These are phyloP conservation scores for Oreortyx pictus DNA, from an alignment of 2,797 vertebrate genomes.

Conservation along the genomic window DNA sequence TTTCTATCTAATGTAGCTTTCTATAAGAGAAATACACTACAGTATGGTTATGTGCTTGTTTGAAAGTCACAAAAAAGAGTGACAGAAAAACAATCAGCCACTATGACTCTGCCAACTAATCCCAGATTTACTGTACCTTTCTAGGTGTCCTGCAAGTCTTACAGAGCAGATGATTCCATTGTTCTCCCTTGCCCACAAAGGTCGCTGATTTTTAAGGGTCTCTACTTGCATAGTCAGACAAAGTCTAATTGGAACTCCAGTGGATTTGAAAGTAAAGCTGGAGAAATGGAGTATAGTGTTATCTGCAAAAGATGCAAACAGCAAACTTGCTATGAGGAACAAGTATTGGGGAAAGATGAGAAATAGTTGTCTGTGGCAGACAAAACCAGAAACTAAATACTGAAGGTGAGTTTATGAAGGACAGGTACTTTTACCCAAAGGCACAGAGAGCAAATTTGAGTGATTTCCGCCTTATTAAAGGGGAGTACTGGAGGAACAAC, in stretches of 20 bases:
- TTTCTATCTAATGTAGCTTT: background rate
- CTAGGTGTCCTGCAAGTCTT: background rate
- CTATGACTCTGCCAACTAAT: background rate
- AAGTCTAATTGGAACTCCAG: background rate
- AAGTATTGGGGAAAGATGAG: background rate
- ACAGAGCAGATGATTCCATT: background rate
- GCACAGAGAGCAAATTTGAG: background rate
- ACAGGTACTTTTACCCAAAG: background rate
- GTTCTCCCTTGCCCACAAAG: background rate
- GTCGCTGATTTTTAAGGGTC: background rate
- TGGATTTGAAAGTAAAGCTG: background rate
- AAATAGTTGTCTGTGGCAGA: background rate
- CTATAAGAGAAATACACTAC: background rate
- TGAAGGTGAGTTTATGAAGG: background rate
- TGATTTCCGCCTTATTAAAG: background rate
- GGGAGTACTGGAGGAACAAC: background rate
- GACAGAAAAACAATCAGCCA: background rate
- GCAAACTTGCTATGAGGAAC: too few species aligned
- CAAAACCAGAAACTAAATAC: background rate
- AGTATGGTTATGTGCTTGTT: background rate
- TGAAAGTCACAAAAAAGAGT: background rate
- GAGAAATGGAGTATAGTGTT: background rate
- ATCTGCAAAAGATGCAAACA: background rate
- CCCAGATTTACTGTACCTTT: background rate
- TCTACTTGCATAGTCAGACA: background rate